phyloP scores from a whole-genome alignment of 2,113 vertebrate genomes.

The Urocynchramus pylzowi region DNA sequence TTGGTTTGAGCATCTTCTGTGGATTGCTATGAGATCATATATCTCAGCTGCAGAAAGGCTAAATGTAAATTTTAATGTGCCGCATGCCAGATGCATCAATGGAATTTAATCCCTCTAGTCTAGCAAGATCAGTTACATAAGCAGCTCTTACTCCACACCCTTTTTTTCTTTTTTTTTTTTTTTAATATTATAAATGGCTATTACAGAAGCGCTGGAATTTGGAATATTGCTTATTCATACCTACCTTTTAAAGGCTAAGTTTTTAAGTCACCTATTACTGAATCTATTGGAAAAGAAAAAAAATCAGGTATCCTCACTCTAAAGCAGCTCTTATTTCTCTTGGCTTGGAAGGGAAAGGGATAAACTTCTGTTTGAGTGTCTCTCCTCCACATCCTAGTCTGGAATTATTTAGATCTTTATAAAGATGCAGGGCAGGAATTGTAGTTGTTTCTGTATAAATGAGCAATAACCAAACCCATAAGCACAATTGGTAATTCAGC shows the following conservation, averaged over 20 bases:
- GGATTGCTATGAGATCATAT: background rate
- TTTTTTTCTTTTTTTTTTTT: background rate
- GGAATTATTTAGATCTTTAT: background rate
- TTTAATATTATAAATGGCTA: background rate
- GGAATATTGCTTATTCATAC: background rate
- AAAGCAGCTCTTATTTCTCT: background rate
- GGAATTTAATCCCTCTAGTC: slow-evolving; percentile 29
- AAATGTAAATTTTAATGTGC: slow-evolving; percentile 41
- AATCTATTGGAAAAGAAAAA: background rate
- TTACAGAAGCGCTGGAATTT: background rate
- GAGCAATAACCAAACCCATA: background rate
- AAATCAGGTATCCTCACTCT: background rate
- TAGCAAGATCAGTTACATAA: slow-evolving; percentile 45
- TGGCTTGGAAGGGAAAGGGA: background rate
- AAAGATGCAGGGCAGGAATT: background rate
- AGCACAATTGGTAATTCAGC: background rate
- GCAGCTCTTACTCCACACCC: background rate
- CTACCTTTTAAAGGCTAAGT: background rate
- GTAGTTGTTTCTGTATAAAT: background rate
- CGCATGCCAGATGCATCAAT: background rate
- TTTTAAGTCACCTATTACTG: background rate
- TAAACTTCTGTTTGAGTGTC: background rate
- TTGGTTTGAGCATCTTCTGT: background rate
- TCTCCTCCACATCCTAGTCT: background rate
- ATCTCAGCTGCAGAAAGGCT: slow-evolving; percentile 21